These are phyloP conservation scores for Anolis carolinensis DNA, from an alignment of 2,113 vertebrate genomes.

Conservation along the genomic window DNA sequence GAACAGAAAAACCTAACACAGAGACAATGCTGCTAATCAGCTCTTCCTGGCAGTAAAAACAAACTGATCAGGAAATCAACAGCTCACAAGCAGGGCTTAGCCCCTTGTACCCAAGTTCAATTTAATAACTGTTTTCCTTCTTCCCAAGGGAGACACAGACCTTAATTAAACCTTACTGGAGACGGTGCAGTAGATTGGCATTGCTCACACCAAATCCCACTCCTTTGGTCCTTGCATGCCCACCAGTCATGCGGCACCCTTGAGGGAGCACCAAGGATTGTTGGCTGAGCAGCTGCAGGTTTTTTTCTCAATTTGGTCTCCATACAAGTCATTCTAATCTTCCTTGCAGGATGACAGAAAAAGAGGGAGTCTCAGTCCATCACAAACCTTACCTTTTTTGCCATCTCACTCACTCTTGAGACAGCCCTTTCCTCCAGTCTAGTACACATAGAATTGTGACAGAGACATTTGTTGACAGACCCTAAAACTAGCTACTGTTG, in stretches of 20 bases:
- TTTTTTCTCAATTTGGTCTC: neutral
- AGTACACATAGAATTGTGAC: too few species aligned
- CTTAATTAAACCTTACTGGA: conserved; percentile 4
- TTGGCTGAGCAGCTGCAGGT: neutral
- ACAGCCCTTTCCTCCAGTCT: neutral
- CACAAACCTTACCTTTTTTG: neutral
- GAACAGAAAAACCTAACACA: neutral
- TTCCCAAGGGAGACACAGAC: conserved; percentile 5
- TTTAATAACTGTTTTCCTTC: conserved; percentile 15
- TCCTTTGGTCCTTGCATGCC: neutral
- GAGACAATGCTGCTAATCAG: conserved; percentile 2
- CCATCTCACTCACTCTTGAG: too few species aligned
- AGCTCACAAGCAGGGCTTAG: neutral
- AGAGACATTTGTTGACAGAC: too few species aligned
- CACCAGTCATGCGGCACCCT: neutral
- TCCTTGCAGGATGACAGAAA: neutral
- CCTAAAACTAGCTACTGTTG: too few species aligned
- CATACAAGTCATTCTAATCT: neutral
- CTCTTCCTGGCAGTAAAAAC: conserved; percentile 3
- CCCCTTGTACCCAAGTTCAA: neutral
- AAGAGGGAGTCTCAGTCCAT: neutral
- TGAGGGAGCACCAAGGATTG: neutral
- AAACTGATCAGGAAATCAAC: conserved; percentile 9
- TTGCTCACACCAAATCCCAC: neutral
- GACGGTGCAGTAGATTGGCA: neutral